Evolutionary conservation across 2,888 invertebrate species (phyloP), one percentile per base, ranked within the genome.

Genomic region (Neria commutata): DNA sequence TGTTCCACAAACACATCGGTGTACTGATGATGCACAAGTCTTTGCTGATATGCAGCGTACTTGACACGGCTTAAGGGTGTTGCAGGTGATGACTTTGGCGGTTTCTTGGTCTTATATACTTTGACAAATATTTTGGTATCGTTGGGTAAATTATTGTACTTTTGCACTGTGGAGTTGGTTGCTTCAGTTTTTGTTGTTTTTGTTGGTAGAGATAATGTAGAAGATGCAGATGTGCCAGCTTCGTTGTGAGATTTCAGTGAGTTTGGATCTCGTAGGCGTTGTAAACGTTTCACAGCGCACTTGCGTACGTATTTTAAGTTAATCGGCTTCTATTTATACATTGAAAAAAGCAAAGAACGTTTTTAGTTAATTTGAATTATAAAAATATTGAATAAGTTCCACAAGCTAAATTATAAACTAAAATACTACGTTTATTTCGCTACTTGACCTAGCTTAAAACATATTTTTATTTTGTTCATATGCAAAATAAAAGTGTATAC

Each of bases 211-310:
- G 46, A 19, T 26, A 70, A 60, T 52, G 66, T 66, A 63, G n/a
- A n/a, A n/a, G n/a, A n/a, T n/a, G n/a, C n/a, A n/a, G n/a, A n/a
- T n/a, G 69, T 68, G 29, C 65, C 72, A 61, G 67, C 65, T 67
- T 62, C 72, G 66, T 64, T 66, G 54, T 58, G 25, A 55, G 51
- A 47, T 52, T 55, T 37, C 33, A 26, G 6, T 49, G 53, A 48
- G 26, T 61, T 58, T 42, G 33, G 65, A 46, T 60, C 48, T 29
- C 56, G 56, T 34, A 69, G 66, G 61, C 68, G 66, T 63, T 69
- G 73, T 5, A 73, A 67, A 51, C 69, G 70, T 50, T 70, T 69
- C 59, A 71, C 67, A 58, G 72, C 71, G 63, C 70, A 68, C 61
- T 70, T 74, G 42, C 72, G 70, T 19, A 71, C 63, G 54, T 67